Evolutionary conservation across 1,140 invertebrate species (phyloP).

Genomic region (Neuroterus valhalla): DNA sequence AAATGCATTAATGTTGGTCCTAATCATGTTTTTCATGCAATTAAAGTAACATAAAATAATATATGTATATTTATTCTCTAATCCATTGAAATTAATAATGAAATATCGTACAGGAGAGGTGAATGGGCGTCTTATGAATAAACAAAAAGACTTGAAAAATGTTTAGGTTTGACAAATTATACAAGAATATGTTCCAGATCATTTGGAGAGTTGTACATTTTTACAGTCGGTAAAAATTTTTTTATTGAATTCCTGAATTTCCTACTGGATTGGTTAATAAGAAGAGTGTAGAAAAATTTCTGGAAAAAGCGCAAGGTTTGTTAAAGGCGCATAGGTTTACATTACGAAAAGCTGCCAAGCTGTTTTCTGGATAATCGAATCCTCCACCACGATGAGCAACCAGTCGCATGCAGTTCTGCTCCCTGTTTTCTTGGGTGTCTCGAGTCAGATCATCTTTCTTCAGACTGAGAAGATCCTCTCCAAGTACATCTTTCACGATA

Average conservation of each 20-base stretch:
- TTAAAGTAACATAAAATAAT: conserved; percentile 21
- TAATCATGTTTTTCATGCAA: no score
- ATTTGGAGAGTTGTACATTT: no score
- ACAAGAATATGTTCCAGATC: no score
- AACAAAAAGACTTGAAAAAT: no score
- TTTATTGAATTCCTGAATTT: no score
- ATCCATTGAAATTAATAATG: conserved; percentile 22
- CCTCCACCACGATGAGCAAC: conserved; percentile 83
- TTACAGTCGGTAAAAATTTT: no score
- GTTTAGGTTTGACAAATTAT: no score
- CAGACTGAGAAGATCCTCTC: conserved; percentile 63
- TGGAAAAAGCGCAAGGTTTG: conserved; percentile 45
- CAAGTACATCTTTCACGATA: conserved; percentile 70
- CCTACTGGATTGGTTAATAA: no score
- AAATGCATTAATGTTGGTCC: no score
- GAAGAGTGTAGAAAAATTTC: conserved; percentile 1
- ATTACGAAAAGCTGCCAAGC: conserved; percentile 80
- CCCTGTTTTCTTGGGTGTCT: conserved; percentile 54
- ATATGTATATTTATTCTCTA: conserved; percentile 27
- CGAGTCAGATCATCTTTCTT: conserved; percentile 46
- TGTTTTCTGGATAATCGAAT: conserved; percentile 85
- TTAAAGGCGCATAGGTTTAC: conserved; percentile 70
- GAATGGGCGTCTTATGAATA: no score
- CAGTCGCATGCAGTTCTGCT: conserved; percentile 72
- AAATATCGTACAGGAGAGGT: no score